Conservation (phyloP, 2,888 invertebrate species). For the Hydraecia micacea region DNA sequence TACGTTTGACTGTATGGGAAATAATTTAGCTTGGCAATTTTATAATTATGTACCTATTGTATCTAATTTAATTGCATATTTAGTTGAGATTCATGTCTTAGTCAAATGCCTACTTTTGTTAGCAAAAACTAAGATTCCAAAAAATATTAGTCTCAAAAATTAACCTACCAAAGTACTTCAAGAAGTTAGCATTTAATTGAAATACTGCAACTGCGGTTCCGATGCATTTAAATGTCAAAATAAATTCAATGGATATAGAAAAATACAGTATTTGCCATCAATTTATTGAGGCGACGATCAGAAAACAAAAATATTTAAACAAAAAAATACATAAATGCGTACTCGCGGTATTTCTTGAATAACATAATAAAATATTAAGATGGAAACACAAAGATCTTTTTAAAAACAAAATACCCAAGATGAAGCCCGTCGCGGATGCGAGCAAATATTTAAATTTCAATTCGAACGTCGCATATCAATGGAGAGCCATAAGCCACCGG, state of each 20-base stretch:
- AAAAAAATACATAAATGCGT: constrained; percentile 48
- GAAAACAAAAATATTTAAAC: constrained; percentile 54
- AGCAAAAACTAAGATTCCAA: neutral
- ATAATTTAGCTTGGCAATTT: neutral
- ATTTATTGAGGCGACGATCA: constrained; percentile 62
- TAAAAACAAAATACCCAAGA: constrained; percentile 85
- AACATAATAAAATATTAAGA: constrained; percentile 87
- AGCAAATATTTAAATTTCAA: constrained; percentile 91
- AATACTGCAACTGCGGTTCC: neutral
- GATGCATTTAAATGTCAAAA: neutral
- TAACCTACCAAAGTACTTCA: too few relatives aligned
- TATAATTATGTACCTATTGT: neutral
- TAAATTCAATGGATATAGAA: neutral
- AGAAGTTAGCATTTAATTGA: neutral
- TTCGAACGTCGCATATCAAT: constrained; percentile 90
- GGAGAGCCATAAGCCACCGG: constrained; percentile 90
- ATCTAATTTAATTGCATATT: neutral
- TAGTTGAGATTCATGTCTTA: neutral
- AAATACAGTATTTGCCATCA: constrained; percentile 51
- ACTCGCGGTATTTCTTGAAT: constrained; percentile 68
- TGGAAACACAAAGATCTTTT: constrained; percentile 84
- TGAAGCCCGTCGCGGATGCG: constrained; percentile 86
- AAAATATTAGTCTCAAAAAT: neutral
- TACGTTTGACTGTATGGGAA: neutral
- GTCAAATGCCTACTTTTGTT: neutral